A percentile compares a stretch with the other conserved stretches of the same genome.
Conservation (phyloP, 2,113 vertebrate species). For the Ameiurus melas region DNA sequence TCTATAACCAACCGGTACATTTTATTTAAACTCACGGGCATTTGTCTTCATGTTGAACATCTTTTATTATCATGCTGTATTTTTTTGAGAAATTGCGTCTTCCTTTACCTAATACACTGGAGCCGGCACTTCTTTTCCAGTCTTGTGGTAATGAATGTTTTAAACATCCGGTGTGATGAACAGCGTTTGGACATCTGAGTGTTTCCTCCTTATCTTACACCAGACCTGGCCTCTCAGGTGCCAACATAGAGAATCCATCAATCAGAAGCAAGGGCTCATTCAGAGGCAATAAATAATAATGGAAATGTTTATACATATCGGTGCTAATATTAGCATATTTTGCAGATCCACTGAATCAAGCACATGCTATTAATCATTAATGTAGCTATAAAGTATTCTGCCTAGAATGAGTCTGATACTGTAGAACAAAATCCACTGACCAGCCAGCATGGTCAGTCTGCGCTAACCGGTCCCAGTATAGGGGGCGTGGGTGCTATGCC, state of each 20-base stretch:
- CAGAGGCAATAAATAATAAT: conserved; percentile 4
- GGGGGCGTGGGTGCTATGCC: no score
- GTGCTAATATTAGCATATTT: conserved; percentile 35
- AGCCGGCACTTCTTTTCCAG: neutral
- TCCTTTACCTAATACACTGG: neutral
- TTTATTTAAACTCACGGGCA: neutral
- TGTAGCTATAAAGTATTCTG: conserved; percentile 35
- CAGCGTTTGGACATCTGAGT: neutral
- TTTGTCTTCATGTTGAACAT: neutral
- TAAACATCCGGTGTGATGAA: conserved; percentile 17
- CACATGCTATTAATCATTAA: conserved; percentile 44
- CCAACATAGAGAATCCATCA: neutral
- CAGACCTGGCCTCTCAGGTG: conserved; percentile 5
- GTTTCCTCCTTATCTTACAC: conserved; percentile 21
- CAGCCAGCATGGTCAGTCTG: neutral
- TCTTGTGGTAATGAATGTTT: conserved; percentile 27
- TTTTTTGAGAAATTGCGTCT: neutral
- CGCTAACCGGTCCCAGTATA: neutral
- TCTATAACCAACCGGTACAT: neutral
- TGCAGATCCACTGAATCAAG: conserved; percentile 23
- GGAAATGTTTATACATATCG: conserved; percentile 35
- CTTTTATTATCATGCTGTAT: neutral
- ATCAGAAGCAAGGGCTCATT: conserved; percentile 39
- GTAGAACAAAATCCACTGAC: neutral
- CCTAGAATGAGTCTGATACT: conserved; percentile 28